Evolutionary conservation across 2,797 vertebrate species (phyloP).

Genomic region (Fratercula arctica): DNA sequence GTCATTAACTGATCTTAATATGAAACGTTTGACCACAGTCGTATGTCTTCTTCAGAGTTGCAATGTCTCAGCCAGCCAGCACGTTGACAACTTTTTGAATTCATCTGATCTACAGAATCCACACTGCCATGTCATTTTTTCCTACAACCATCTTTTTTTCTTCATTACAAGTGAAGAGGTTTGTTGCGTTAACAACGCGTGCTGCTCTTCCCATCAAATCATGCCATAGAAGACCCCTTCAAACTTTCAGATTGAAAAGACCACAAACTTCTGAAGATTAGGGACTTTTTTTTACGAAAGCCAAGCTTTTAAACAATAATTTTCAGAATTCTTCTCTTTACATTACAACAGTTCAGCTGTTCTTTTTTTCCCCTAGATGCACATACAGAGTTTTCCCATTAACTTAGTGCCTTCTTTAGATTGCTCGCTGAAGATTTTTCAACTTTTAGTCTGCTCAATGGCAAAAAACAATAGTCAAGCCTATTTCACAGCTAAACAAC

Average conservation of each 20-base stretch:
- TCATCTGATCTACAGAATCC: not conserved
- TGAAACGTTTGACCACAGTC: not conserved
- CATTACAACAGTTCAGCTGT: not conserved
- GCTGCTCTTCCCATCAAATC: not conserved
- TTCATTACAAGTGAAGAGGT: not conserved
- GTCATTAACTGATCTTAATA: not conserved
- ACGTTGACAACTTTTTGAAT: not conserved
- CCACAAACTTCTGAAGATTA: not conserved
- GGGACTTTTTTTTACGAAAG: not conserved
- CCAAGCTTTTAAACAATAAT: not conserved
- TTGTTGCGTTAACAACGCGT: not conserved
- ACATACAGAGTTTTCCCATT: not conserved
- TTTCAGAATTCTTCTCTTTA: not conserved
- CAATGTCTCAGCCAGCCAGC: not conserved
- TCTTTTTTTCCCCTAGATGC: not conserved
- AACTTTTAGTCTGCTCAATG: not conserved
- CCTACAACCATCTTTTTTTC: not conserved
- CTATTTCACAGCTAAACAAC: not conserved
- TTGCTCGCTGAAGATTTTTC: not conserved
- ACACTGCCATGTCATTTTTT: not conserved
- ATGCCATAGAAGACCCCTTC: not conserved
- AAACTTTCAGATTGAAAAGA: not conserved
- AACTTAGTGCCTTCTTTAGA: not conserved
- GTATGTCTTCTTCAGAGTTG: accelerated
- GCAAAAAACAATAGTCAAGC: not conserved